A percentile compares a stretch with the other conserved stretches of the same genome.
These are phyloP conservation scores for Onychomys arenicola DNA, from an alignment of 2,797 vertebrate genomes.

Conservation along the genomic window DNA sequence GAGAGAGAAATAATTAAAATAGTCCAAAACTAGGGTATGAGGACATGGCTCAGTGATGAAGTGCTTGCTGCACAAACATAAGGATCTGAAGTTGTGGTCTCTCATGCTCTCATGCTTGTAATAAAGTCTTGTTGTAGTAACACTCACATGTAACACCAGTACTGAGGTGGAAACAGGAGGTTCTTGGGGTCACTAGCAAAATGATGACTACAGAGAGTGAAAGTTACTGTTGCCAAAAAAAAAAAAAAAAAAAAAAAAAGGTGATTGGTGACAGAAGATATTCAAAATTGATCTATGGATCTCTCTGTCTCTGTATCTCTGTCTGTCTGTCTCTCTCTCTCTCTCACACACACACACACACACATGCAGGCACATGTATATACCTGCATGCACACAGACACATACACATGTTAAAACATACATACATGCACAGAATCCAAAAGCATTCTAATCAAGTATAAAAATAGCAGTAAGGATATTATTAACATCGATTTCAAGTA, in stretches of 20 bases:
- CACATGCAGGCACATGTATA: background rate
- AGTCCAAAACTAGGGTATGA: too few species aligned
- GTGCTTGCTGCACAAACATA: background rate
- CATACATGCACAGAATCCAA: background rate
- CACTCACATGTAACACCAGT: background rate
- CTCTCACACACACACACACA: too few species aligned
- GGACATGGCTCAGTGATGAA: background rate
- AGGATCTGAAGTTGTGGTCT: background rate
- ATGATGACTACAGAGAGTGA: background rate
- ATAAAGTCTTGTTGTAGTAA: background rate
- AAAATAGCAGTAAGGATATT: background rate
- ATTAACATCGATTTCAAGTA: background rate
- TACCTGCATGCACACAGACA: background rate
- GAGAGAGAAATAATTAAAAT: too few species aligned
- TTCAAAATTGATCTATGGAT: background rate
- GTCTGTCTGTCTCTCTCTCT: too few species aligned
- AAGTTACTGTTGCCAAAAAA: background rate
- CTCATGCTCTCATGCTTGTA: too few species aligned
- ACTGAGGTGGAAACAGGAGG: background rate
- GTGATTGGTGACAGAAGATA: background rate
- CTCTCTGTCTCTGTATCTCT: too few species aligned
- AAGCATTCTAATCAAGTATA: background rate
- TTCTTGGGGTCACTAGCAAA: background rate
- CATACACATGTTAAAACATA: background rate
- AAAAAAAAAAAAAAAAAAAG: background rate